Evolutionary conservation across 2,113 vertebrate species (phyloP).

Genomic region (Carassius gibelio): DNA sequence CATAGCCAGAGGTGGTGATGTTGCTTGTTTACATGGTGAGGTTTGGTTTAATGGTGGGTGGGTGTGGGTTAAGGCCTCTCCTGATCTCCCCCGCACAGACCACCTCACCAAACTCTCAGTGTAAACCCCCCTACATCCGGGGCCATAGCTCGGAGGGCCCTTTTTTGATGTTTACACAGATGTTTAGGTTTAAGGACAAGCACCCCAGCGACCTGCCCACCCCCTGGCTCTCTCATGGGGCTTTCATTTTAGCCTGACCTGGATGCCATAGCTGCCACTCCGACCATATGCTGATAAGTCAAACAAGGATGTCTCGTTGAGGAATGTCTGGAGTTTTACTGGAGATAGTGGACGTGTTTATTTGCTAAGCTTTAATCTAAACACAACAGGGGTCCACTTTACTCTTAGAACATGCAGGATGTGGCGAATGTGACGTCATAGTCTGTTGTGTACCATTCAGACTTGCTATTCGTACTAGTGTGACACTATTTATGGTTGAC

Average conservation of each 20-base stretch:
- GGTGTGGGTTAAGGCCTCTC: constrained; percentile 40
- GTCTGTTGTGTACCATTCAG: neutral
- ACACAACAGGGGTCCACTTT: constrained; percentile 37
- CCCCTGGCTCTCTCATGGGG: constrained; percentile 55
- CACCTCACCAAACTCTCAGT: constrained; percentile 48
- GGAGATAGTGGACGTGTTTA: constrained; percentile 50
- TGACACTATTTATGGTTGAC: neutral
- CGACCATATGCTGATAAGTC: constrained; percentile 59
- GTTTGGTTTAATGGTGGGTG: constrained; percentile 38
- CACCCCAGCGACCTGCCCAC: constrained; percentile 53
- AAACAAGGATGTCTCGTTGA: constrained; percentile 54
- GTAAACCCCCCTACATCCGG: constrained; percentile 56
- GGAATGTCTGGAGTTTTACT: constrained; percentile 59
- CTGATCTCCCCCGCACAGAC: constrained; percentile 48
- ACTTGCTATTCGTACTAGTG: neutral
- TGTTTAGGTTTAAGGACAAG: constrained; percentile 66
- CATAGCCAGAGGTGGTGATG: constrained; percentile 24
- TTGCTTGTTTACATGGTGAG: constrained; percentile 67
- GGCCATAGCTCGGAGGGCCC: constrained; percentile 54
- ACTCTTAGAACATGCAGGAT: neutral
- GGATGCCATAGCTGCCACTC: constrained; percentile 58
- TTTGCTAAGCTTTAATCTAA: constrained; percentile 50
- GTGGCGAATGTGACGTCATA: neutral
- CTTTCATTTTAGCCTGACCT: constrained; percentile 57
- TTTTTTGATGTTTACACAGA: constrained; percentile 77